phyloP scores from a whole-genome alignment of 2,888 invertebrate species.

The Syrista parreyssii region DNA sequence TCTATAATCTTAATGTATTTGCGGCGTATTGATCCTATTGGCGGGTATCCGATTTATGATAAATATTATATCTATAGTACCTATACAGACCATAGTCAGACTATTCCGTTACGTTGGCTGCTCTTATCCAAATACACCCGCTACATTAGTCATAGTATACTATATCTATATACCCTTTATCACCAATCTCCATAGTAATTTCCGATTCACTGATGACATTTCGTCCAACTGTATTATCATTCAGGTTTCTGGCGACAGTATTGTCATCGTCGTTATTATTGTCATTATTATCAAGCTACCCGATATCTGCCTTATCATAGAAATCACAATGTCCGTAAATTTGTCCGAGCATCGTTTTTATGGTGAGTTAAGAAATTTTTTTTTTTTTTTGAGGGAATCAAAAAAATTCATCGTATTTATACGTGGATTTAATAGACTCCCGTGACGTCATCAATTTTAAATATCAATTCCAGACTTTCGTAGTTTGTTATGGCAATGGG shows the following conservation, averaged over 20 bases:
- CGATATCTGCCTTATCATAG: neutral
- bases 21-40: neutral
- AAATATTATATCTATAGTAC: neutral
- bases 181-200: conserved; percentile 36
- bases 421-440: neutral
- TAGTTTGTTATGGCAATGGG: neutral
- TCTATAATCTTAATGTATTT: neutral
- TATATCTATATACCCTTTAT: conserved; percentile 10
- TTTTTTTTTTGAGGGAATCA: neutral
- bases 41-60: neutral
- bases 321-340: no score
- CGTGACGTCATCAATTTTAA: neutral
- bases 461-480: neutral
- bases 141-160: neutral
- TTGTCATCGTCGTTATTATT: neutral
- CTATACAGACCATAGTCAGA: neutral
- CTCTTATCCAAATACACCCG: neutral
- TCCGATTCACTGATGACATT: conserved; percentile 28
- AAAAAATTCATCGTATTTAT: neutral
- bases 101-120: neutral
- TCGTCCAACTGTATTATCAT: conserved; percentile 7
- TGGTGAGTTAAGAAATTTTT: no score
- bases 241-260: neutral
- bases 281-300: neutral
- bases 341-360: neutral